Evolutionary conservation across 2,797 vertebrate species (phyloP).

Genomic region (Gallinago nigripennis): DNA sequence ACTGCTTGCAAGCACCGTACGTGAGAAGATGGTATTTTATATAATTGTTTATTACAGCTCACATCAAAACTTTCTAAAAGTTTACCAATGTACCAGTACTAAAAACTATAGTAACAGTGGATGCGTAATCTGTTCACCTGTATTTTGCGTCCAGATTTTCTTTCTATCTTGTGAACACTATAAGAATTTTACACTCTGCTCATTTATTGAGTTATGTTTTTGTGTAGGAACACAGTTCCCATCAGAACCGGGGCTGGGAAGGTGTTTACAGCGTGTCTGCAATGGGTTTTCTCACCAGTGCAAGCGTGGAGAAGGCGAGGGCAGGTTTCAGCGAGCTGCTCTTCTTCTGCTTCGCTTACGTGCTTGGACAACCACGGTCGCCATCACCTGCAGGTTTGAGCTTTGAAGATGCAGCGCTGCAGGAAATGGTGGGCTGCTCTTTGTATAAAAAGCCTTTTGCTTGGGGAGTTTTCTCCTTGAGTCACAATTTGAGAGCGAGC

Average conservation of each 20-base stretch:
- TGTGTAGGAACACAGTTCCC: neutral
- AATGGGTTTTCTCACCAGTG: neutral
- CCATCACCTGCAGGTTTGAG: neutral
- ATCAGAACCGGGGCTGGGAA: neutral
- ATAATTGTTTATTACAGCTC: neutral
- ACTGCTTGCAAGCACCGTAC: neutral
- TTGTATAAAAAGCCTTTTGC: neutral
- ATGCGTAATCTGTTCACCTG: neutral
- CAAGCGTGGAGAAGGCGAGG: neutral
- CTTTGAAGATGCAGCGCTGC: neutral
- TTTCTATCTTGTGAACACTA: neutral
- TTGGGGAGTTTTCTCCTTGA: neutral
- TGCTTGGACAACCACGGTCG: neutral
- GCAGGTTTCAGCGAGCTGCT: neutral
- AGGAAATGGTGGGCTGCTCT: neutral
- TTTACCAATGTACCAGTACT: neutral
- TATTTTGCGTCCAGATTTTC: neutral
- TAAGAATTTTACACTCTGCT: neutral
- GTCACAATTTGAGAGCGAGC: neutral
- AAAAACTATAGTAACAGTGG: neutral
- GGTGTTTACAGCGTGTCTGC: neutral
- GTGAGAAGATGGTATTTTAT: neutral
- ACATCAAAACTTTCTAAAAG: neutral
- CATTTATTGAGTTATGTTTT: neutral
- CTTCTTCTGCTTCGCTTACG: neutral